Percentiles rank a stretch among this genome's conserved stretches.
These are phyloP conservation scores for Epinephelus malabaricus DNA, from an alignment of 2,797 vertebrate genomes.

Conservation along the genomic window DNA sequence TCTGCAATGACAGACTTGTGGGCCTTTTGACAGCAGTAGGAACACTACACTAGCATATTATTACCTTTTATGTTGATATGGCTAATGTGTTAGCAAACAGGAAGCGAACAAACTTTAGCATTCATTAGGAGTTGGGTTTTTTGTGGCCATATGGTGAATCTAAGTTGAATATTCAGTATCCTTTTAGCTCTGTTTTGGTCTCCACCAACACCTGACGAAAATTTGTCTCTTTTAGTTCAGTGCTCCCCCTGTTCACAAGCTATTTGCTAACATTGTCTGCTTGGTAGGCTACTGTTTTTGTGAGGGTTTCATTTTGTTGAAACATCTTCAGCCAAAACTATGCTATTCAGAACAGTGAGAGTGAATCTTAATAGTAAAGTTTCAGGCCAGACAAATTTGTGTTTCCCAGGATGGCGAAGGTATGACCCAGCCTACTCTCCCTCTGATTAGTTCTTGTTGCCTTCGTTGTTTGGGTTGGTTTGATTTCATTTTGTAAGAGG, in stretches of 20 bases:
- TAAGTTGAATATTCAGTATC: neutral
- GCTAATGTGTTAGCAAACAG: neutral
- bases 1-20: neutral
- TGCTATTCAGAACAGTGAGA: neutral
- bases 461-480: no score
- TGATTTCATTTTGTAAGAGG: no score
- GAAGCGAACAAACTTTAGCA: neutral
- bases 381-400: neutral
- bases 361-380: neutral
- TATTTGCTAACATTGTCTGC: neutral
- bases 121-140: neutral
- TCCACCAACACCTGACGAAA: neutral
- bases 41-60: neutral
- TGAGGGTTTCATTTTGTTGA: neutral
- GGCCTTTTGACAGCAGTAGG: neutral
- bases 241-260: no score
- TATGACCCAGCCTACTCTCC: no score
- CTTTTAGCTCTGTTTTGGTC: constrained; percentile 6
- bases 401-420: no score
- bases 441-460: no score
- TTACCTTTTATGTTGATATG: neutral
- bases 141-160: neutral
- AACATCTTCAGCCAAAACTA: neutral
- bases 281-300: no score
- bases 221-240: no score